phyloP scores from a whole-genome alignment of 1,140 invertebrate species.

The Scaptomyza hsui region DNA sequence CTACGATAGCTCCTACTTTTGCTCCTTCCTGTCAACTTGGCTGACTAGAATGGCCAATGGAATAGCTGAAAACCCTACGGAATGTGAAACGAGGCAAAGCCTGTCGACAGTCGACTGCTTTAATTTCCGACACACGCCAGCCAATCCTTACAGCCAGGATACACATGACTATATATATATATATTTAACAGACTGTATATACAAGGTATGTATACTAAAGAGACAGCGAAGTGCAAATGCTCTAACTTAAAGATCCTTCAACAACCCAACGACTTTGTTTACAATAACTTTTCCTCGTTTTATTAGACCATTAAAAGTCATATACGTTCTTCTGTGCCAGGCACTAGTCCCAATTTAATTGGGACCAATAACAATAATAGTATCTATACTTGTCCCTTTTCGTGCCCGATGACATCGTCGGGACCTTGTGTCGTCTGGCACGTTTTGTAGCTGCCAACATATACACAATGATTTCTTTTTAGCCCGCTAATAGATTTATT shows the following conservation, averaged over 20 bases:
- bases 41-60: conserved; percentile 16
- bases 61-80: too few relatives aligned
- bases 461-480: conserved; percentile 1
- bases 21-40: conserved; percentile 20
- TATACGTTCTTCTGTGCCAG: conserved; percentile 3
- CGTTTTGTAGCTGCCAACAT: conserved; percentile 20
- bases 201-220: background rate
- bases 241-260: background rate
- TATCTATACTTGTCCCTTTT: background rate
- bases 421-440: conserved; percentile 19
- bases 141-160: conserved; percentile 34
- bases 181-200: background rate
- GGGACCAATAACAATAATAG: too few relatives aligned
- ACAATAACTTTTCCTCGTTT: background rate
- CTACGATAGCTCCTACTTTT: conserved; percentile 3
- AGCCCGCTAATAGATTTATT: conserved; percentile 57
- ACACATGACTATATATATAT: conserved; percentile 1
- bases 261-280: background rate
- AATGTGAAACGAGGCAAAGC: conserved; percentile 9
- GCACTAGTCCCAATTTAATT: background rate
- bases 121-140: conserved; percentile 65
- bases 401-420: background rate
- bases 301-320: background rate
- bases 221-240: background rate
- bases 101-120: conserved; percentile 46